Conservation (phyloP, 2,797 vertebrate genomes). For the Microhierax caerulescens region DNA sequence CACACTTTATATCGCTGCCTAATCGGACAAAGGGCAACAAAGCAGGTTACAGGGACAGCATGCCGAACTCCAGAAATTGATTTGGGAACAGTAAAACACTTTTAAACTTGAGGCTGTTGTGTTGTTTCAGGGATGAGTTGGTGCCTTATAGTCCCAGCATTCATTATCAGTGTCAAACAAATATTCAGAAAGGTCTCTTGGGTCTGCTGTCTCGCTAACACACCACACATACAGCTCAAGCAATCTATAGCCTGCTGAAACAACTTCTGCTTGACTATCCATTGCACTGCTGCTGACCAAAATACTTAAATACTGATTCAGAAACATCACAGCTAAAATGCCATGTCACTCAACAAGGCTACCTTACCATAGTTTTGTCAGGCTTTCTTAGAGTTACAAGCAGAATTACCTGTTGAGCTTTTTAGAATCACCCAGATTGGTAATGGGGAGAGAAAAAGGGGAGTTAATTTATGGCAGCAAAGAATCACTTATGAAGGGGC, state of each 20-base stretch:
- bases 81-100: neutral
- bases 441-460: neutral
- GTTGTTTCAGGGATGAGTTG: neutral
- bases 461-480: neutral
- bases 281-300: neutral
- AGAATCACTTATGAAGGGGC: neutral
- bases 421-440: neutral
- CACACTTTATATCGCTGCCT: neutral
- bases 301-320: neutral
- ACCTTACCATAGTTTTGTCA: neutral
- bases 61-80: neutral
- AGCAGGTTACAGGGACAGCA: neutral
- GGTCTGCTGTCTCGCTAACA: neutral
- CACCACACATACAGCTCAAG: neutral
- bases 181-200: neutral
- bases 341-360: accelerated
- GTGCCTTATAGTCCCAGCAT: neutral
- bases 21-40: neutral
- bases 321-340: neutral
- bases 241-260: neutral
- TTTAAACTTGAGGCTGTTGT: neutral
- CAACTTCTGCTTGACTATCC: neutral
- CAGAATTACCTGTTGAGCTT: neutral
- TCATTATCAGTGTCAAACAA: neutral
- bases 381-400: neutral